These are phyloP conservation scores for Adelges cooleyi DNA, from an alignment of 1,140 invertebrate species.

Conservation along the genomic window DNA sequence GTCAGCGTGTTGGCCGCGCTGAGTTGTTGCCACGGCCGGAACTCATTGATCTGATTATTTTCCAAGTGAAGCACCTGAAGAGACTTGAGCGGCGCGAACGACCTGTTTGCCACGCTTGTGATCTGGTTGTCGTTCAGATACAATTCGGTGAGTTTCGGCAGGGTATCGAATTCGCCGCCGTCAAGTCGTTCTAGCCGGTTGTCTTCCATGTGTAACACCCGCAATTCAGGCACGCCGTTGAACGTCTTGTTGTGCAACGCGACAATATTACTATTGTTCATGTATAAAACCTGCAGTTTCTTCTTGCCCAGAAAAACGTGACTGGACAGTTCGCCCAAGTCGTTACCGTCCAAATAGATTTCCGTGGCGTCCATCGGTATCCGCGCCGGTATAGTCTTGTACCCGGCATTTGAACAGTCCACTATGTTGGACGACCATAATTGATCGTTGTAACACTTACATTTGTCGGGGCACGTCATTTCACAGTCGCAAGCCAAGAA, in stretches of 20 bases:
- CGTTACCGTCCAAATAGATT: slow-evolving; percentile 83
- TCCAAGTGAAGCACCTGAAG: slow-evolving; percentile 76
- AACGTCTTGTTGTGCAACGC: slow-evolving; percentile 80
- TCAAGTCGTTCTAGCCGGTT: slow-evolving; percentile 67
- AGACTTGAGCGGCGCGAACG: slow-evolving; percentile 65
- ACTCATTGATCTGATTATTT: slow-evolving; percentile 58
- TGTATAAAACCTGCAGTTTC: slow-evolving; percentile 70
- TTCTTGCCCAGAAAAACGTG: slow-evolving; percentile 85
- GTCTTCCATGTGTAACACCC: slow-evolving; percentile 71
- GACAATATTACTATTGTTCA: slow-evolving; percentile 80
- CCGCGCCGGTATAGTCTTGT: slow-evolving; percentile 64
- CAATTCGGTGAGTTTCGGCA: slow-evolving; percentile 67
- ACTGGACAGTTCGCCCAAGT: slow-evolving; percentile 70
- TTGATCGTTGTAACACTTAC: slow-evolving; percentile 87
- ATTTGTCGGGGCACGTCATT: slow-evolving; percentile 88
- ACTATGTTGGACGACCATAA: slow-evolving; percentile 88
- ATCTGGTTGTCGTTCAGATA: slow-evolving; percentile 81
- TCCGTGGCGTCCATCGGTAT: slow-evolving; percentile 92
- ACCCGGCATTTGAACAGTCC: slow-evolving; percentile 73
- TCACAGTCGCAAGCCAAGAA: slow-evolving; percentile 91
- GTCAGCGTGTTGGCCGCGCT: slow-evolving; percentile 42
- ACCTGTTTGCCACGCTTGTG: slow-evolving; percentile 68
- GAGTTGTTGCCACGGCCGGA: slow-evolving; percentile 48
- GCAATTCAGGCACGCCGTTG: slow-evolving; percentile 64
- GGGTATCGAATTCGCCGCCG: slow-evolving; percentile 70